Evolutionary conservation across 2,888 invertebrate genomes (phyloP).

Genomic region (Xanthia togata): DNA sequence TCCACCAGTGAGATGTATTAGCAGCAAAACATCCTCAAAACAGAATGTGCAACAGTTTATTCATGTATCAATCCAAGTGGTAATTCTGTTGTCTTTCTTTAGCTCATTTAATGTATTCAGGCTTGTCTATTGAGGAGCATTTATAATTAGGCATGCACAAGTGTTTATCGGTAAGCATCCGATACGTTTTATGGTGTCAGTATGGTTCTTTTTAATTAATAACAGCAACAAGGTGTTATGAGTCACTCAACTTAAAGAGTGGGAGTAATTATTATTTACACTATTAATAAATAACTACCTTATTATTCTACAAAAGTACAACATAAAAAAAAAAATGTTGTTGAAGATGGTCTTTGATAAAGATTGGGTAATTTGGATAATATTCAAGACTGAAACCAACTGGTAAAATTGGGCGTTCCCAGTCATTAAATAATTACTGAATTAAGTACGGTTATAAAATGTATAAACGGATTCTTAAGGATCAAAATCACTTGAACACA

Average conservation of each 20-base stretch:
- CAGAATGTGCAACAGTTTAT: not conserved
- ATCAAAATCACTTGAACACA: not conserved
- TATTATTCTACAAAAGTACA: not conserved
- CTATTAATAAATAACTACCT: not conserved
- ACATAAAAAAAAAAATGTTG: not conserved
- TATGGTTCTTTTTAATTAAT: not conserved
- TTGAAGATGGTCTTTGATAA: not conserved
- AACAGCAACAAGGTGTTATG: slow-evolving; percentile 6
- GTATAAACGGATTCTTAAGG: not conserved
- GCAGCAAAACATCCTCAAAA: not conserved
- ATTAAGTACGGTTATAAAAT: not conserved
- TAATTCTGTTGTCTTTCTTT: slow-evolving; percentile 19
- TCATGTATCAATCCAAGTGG: not conserved
- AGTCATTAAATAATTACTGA: not conserved
- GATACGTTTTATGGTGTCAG: slow-evolving; percentile 19
- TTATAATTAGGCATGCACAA: slow-evolving; percentile 49
- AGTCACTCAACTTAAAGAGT: not conserved
- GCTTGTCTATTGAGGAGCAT: slow-evolving; percentile 27
- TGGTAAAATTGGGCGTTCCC: not conserved
- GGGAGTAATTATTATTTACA: not conserved
- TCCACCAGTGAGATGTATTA: not conserved
- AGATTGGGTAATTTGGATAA: not conserved
- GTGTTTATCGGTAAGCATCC: slow-evolving; percentile 48
- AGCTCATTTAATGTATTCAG: slow-evolving; percentile 20
- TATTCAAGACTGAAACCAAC: no score